Evolutionary conservation across 2,888 invertebrate genomes (phyloP), one percentile per base, ranked within the genome.

Genomic region (Acanthoscelides obtectus): DNA sequence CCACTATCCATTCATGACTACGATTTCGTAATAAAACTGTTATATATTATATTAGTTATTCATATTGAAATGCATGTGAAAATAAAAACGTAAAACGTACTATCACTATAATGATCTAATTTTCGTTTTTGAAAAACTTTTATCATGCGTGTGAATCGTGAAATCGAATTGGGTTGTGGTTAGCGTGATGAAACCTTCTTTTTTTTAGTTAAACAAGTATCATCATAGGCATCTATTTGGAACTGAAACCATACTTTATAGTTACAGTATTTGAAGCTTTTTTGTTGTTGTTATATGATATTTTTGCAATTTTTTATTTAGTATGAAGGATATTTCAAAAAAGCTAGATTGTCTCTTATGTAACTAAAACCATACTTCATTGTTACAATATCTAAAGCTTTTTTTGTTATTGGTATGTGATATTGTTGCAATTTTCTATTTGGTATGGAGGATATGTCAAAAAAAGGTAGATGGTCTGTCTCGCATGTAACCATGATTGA

Each of bases 251-350:
- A 45, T 6, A 45, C 45, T 17, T 12, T 45, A 45, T 45, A 45
- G 17, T 12, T 12, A 12, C 17, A 45, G 12, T 45, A 45, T 45
- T 45, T 45, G 45, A 12, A 12, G 17, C 8, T 1, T 45, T 45
- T 45, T 45, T 45, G 45, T 45, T 45, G 45, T 45, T 12, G 45
- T 68, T 45, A 20, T 70, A 70, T 70, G 20, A 20, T 45, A 22
- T 71, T 45, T 64, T n/a, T 64, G 27, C 71, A 69, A 45, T 64
- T 25, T 66, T 19, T 71, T 63, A 68, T 71, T 64, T 22, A 20
- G n/a, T 64, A 65, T 68, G 64, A 71, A 25, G 45, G 45, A 45
- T 17, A 45, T 45, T 1, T 12, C 12, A 45, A 45, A 45, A 45
- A 12, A 1, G 45, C 45, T 45, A 17, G 17, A 25, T 25, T n/a